Evolutionary conservation across 2,888 invertebrate species (phyloP), one percentile per base, ranked within the genome.

Genomic region (Nipponacmea schrenckii): DNA sequence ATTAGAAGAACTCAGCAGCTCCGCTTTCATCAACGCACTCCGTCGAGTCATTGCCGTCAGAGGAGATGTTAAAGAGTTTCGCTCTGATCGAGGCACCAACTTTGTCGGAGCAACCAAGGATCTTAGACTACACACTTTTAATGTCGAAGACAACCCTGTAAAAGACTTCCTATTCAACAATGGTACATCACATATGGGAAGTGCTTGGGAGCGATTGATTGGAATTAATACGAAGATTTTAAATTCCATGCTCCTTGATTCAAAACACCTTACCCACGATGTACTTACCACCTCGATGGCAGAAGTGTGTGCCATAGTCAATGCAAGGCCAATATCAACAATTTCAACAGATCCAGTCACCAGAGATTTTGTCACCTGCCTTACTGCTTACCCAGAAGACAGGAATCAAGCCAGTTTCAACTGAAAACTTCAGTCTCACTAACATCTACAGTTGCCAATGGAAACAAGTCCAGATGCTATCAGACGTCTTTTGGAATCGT

Each of bases 1-100:
- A 14, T 56, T 80, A 0, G 77, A 80, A 50, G 75, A 76, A 14
- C 71, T 79, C 71, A 71, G 62, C 26, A 72, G 77, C 1, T 76
- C 73, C 7, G 69, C 77, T 0, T 80, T 80, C 67, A 78, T 79
- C 8, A 80, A 79, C 56, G 74, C 74, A 17, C 48, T 80, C 2
- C 50, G 73, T 14, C 27, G 77, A 2, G 77, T 80, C 46, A 50
- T 71, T 8, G 64, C 80, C 8, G 62, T 77, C 17, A 63, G 46
- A 46, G 46, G 46, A 15, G 14, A 12, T 15, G 46, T 50, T 17
- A n/a, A 17, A 50, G 17, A n/a, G 20, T 17, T 50, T n/a, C 17
- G 50, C 17, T 50, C 50, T 50, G 50, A 50, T 20, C 8, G 50
- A 50, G 50, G 50, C 50, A 50, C 50, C 17, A 50, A 7, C 20